Evolutionary conservation across 2,797 vertebrate genomes (phyloP), one percentile per base, ranked within the genome.

Genomic region (Columba guinea): DNA sequence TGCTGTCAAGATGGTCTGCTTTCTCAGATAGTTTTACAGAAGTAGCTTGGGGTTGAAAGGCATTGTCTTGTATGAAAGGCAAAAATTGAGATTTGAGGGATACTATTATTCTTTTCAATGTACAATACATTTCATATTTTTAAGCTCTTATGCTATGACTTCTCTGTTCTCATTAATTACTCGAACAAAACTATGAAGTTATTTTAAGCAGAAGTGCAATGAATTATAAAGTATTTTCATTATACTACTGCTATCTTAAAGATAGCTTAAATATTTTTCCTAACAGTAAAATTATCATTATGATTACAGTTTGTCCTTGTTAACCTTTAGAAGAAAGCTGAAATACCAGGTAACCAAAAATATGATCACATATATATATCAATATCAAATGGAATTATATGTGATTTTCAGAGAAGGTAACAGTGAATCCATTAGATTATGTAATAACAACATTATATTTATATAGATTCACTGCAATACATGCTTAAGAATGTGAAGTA

Each of bases 261-360:
- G 30, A 17, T 4, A 62, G 27, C 63, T 44, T 51, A 87, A 65
- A 62, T 82, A 62, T 73, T 94, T 87, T 89, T 63, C 17, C 32
- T 73, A 51, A 22, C 5, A 48, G 10, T 35, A 67, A 9, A 59
- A 96, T 90, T 87, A 90, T 95, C 79, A 84, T 89, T 86, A 64
- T 58, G 16, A 53, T 93, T 96, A 74, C n/a, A 62, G 70, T 81
- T 70, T 79, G 17, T 90, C 76, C 37, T 90, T 81, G 39, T 71
- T 93, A 78, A 79, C 35, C 75, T 95, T 87, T 96, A 89, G 13
- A 21, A 90, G 91, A 93, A 89, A 93, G 81, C 63, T 52, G 15
- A 77, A 89, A 60, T 55, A 53, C 8, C 23, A 23, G 9, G 3
- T 67, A 4, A 46, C 19, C 56, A 37, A 87, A 87, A 91, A 52